Evolutionary conservation across 2,888 invertebrate genomes (phyloP), one percentile per base, ranked within the genome.

Genomic region (Pinctada fucata): DNA sequence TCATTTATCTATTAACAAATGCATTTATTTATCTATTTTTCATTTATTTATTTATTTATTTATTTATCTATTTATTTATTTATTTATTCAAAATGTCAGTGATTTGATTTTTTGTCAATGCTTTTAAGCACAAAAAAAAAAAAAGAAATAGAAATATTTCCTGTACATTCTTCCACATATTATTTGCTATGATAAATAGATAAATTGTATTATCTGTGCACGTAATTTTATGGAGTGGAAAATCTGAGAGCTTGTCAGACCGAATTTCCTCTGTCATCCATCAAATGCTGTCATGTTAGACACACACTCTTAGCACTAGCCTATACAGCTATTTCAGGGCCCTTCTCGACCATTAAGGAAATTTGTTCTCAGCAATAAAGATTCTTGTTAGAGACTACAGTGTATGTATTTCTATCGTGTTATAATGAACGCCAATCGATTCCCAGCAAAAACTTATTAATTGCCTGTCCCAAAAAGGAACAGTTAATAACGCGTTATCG

Each of bases 241-340:
- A 75, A 78, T 77, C 72, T 77, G 70, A 50, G 67, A 47, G 75
- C 68, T 75, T 75, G 80, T 80, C 80, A 80, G 77, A 63, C 63
- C 51, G 66, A 68, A 80, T 80, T 80, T 78, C 71, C 64, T 66
- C 58, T 65, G 16, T 76, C 80, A 80, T 80, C 78, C 77, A 80
- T 80, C 80, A 80, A 78, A 80, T 72, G 63, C 74, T 80, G 80
- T 80, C 80, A 80, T 65, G 63, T 65, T 73, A 64, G 58, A 73
- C 48, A 73, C 64, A 58, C 8, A 6, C 58, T 58, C 58, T 58
- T 58, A 58, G 13, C 6, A 13, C 6, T 10, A 58, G 58, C 58
- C 58, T 6, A 58, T 31, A 13, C 58, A 58, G 58, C 58, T 58
- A 58, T 58, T 58, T 58, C 58, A 58, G 58, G 13, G 13, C 58